Conservation (phyloP, 2,113 vertebrate genomes). For the Perccottus glenii region DNA sequence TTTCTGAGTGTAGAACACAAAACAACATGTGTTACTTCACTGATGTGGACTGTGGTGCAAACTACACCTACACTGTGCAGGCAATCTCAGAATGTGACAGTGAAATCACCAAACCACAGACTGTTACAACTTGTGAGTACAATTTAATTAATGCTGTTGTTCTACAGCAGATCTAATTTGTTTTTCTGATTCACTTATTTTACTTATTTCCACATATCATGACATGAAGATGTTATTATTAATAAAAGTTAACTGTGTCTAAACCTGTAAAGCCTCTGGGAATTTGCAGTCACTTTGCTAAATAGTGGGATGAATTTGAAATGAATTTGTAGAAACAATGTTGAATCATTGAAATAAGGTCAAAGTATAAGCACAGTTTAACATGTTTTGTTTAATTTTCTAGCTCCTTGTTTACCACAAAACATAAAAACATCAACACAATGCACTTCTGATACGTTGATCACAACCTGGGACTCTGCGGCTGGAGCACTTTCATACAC, state of each 20-base stretch:
- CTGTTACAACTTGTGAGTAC: slow-evolving; percentile 65
- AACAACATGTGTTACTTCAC: slow-evolving; percentile 76
- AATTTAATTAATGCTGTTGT: neutral
- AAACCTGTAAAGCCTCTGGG: too few relatives aligned
- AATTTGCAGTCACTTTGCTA: too few relatives aligned
- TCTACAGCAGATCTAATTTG: neutral
- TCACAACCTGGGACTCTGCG: slow-evolving; percentile 71
- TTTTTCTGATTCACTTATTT: too few relatives aligned
- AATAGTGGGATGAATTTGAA: too few relatives aligned
- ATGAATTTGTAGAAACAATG: too few relatives aligned
- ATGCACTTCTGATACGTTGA: slow-evolving; percentile 58
- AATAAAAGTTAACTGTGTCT: too few relatives aligned
- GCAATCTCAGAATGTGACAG: slow-evolving; percentile 65
- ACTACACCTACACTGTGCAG: slow-evolving; percentile 71
- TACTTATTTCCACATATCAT: too few relatives aligned
- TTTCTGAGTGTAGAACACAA: slow-evolving; percentile 60
- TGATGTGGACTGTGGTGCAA: slow-evolving; percentile 64
- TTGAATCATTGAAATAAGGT: too few relatives aligned
- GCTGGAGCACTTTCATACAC: slow-evolving; percentile 73
- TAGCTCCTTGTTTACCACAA: slow-evolving; percentile 79
- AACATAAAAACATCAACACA: slow-evolving; percentile 57
- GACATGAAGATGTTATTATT: too few relatives aligned
- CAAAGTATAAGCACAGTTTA: neutral
- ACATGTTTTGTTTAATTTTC: neutral
- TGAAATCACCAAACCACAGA: slow-evolving; percentile 38